phyloP scores from a whole-genome alignment of 2,888 invertebrate species.

The Morinoia aosen region DNA sequence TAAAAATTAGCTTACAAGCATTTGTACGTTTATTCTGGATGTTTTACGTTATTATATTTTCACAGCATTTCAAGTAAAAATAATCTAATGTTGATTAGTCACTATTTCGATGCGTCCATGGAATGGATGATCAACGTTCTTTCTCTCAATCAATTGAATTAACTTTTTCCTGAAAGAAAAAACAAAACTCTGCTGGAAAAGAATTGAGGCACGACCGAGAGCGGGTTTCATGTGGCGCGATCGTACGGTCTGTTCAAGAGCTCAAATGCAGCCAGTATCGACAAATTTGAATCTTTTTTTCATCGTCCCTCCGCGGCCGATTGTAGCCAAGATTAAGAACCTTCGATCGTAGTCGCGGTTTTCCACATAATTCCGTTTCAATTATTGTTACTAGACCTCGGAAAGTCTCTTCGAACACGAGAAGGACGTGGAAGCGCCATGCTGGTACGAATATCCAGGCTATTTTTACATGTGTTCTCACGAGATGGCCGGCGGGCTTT shows the following conservation, averaged over 20 bases:
- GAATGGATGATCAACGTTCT: background rate
- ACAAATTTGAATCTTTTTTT: conserved; percentile 37
- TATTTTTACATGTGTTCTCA: background rate
- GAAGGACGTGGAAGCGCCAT: background rate
- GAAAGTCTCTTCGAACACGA: background rate
- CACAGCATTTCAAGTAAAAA: background rate
- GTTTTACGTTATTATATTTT: background rate
- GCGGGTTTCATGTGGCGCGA: background rate
- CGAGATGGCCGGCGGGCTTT: background rate
- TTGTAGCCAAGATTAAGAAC: background rate
- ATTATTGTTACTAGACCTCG: conserved; percentile 25
- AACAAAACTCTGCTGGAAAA: background rate
- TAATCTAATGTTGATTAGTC: background rate
- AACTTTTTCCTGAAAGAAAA: background rate
- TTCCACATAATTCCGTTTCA: conserved; percentile 18
- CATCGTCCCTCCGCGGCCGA: conserved; percentile 19
- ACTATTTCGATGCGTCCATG: background rate
- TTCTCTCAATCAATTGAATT: background rate
- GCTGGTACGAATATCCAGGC: background rate
- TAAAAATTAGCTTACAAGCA: background rate
- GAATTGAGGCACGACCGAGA: background rate
- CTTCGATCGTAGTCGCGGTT: conserved; percentile 44
- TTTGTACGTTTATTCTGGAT: background rate
- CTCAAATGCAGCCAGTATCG: background rate
- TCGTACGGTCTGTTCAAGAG: background rate